Evolutionary conservation across 1,140 invertebrate genomes (phyloP), one percentile per base, ranked within the genome.

Genomic region (Lepidurus packardi): DNA sequence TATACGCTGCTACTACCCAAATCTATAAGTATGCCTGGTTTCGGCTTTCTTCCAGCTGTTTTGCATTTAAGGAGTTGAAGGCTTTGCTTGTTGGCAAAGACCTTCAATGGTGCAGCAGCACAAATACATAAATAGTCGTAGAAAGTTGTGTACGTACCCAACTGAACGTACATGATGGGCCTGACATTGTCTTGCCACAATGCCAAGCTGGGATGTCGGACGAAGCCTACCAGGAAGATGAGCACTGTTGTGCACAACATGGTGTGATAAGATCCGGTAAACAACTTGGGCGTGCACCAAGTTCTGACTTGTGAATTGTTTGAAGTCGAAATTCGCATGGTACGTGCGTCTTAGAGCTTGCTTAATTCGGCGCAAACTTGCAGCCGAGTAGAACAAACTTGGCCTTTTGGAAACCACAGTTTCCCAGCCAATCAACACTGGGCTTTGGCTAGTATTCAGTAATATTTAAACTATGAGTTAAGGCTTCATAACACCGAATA

Each of bases 181-280:
- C 16, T 7, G 16, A 65, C 53, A 65, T 65, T 65, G 53, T 65
- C 53, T 65, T 65, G 53, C 53, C 53, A 65, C 5, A n/a, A 13
- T 13, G 53, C 53, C 53, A 65, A 9, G 53, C 9, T 65, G 53
- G 53, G 53, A 65, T 65, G 53, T 21, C 53, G 53, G 53, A 65
- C 53, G 21, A 65, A 65, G 53, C 53, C 53, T 65, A 65, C 53
- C 13, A 65, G 16, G 53, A 65, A 65, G 21, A 65, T n/a, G 6
- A 65, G 53, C 53, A 65, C 53, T 65, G 53, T 65, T 13, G 53
- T 65, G 53, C 53, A 65, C 53, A 65, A 21, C 53, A 65, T 65
- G 7, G 53, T 65, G 53, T 65, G 53, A 65, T 65, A 65, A 65
- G 53, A 65, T 65, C 53, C 53, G 21, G 21, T 65, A 65, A 65